phyloP scores from a whole-genome alignment of 2,888 invertebrate genomes.

The Cataglyphis cursor region DNA sequence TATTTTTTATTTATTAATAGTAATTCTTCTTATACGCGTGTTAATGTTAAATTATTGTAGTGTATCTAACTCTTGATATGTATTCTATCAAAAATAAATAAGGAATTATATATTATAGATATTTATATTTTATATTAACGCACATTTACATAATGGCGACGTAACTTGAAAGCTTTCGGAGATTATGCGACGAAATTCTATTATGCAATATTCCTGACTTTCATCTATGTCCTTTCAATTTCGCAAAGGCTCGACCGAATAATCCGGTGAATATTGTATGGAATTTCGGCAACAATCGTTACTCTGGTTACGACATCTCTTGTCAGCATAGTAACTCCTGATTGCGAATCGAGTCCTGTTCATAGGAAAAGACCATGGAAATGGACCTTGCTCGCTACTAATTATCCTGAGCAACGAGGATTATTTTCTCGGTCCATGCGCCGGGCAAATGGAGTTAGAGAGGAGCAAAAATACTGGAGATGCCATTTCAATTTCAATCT shows the following conservation, averaged over 20 bases:
- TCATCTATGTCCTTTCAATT: background rate
- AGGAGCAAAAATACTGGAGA: constrained; percentile 20
- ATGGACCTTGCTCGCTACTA: constrained; percentile 21
- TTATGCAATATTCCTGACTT: background rate
- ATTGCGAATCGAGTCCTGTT: constrained; percentile 17
- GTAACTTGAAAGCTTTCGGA: background rate
- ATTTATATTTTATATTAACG: background rate
- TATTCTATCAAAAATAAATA: background rate
- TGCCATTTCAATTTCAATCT: constrained; percentile 39
- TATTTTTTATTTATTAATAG: background rate
- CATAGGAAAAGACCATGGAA: constrained; percentile 11
- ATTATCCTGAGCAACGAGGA: constrained; percentile 46
- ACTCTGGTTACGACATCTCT: constrained; percentile 31
- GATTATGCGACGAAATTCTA: background rate
- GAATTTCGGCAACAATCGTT: constrained; percentile 60
- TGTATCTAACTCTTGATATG: background rate
- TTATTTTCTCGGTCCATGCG: constrained; percentile 43
- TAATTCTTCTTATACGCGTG: background rate
- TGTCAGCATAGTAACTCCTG: constrained; percentile 50
- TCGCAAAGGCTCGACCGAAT: constrained; percentile 55
- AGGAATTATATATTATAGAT: background rate
- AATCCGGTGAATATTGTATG: constrained; percentile 70
- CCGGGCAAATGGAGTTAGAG: background rate
- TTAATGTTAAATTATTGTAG: background rate
- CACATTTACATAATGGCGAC: background rate